Percentiles rank a stretch among this genome's conserved stretches.
phyloP scores from a whole-genome alignment of 2,888 invertebrate genomes.

The Dasypolia templi region DNA sequence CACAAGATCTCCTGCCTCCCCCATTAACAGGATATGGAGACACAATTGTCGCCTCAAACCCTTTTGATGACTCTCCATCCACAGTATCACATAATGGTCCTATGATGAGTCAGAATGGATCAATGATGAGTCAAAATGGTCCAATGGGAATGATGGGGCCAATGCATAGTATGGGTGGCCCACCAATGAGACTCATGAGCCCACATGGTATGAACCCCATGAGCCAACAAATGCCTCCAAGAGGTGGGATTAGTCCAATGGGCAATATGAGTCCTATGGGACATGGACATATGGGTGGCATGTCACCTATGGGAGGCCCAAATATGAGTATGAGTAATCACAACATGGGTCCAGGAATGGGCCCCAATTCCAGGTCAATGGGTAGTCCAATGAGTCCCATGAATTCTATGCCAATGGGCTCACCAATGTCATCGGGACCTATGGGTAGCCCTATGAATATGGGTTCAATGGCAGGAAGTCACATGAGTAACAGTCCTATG shows the following conservation, averaged over 20 bases:
- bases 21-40: conserved; percentile 97
- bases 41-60: conserved; percentile 98
- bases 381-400: conserved; percentile 94
- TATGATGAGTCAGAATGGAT: conserved; percentile 91
- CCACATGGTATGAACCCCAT: conserved; percentile 92
- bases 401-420: conserved; percentile 93
- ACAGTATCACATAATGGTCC: conserved; percentile 91
- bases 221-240: conserved; percentile 92
- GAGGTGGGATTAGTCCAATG: conserved; percentile 92
- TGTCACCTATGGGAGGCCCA: conserved; percentile 93
- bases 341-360: conserved; percentile 91
- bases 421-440: conserved; percentile 92
- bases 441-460: conserved; percentile 94
- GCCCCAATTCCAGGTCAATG: conserved; percentile 91
- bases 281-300: conserved; percentile 92
- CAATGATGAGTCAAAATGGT: conserved; percentile 92
- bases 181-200: conserved; percentile 92
- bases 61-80: conserved; percentile 97
- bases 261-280: conserved; percentile 93
- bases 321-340: conserved; percentile 92
- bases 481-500: conserved; percentile 94
- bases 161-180: conserved; percentile 91
- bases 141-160: conserved; percentile 92
- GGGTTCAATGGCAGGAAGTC: conserved; percentile 91
- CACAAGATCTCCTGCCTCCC: conserved; percentile 95